phyloP scores from a whole-genome alignment of 2,888 invertebrate genomes.

The Archips xylosteana region DNA sequence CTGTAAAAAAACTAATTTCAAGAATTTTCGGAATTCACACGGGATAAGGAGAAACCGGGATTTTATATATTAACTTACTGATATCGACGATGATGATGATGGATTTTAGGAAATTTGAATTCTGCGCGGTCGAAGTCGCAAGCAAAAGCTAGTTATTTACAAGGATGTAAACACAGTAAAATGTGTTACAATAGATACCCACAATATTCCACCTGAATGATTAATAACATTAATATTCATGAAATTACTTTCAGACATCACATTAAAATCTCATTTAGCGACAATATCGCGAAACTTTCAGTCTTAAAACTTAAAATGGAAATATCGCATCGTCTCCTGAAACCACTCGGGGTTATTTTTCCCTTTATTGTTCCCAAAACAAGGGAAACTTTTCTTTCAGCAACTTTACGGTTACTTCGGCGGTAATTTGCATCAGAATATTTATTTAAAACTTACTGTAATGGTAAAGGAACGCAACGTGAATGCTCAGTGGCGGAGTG shows the following conservation, averaged over 20 bases:
- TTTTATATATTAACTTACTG: too few species aligned
- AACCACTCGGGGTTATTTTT: conserved; percentile 10
- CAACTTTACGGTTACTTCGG: conserved; percentile 26
- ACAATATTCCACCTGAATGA: too few species aligned
- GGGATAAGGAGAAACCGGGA: too few species aligned
- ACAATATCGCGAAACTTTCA: neutral
- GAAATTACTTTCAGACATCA: neutral
- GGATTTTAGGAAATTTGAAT: too few species aligned
- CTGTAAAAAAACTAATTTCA: too few species aligned
- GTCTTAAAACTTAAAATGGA: conserved; percentile 26
- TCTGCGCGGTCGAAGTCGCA: too few species aligned
- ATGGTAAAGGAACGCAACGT: neutral
- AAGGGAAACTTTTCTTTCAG: conserved; percentile 26
- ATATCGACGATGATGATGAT: too few species aligned
- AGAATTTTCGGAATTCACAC: too few species aligned
- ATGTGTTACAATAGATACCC: too few species aligned
- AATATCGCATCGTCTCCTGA: conserved; percentile 9
- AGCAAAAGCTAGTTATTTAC: too few species aligned
- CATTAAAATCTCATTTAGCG: neutral
- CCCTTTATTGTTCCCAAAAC: conserved; percentile 12
- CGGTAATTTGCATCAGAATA: conserved; percentile 29
- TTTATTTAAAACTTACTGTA: conserved; percentile 8
- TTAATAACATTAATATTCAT: neutral
- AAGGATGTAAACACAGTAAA: too few species aligned
- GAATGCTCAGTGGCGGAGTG: neutral